Conservation (phyloP, 2,113 vertebrate species). For the Scatophagus argus region DNA sequence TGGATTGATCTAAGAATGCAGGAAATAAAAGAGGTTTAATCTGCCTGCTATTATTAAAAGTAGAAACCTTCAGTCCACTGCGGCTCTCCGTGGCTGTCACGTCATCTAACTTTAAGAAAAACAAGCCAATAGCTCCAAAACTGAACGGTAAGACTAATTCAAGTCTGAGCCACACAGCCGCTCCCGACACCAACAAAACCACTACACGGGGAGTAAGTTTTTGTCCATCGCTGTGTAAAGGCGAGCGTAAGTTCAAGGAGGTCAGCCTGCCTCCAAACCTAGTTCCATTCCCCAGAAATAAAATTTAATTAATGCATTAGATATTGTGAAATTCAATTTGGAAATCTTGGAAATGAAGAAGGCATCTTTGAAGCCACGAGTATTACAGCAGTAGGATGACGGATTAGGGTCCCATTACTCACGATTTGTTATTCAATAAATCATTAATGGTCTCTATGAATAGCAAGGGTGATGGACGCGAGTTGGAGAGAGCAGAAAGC, state of each 20-base stretch:
- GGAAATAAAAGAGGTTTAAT: slow-evolving; percentile 79
- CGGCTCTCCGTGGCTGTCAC: slow-evolving; percentile 26
- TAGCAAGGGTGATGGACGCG: slow-evolving; percentile 78
- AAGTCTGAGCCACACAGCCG: slow-evolving; percentile 13
- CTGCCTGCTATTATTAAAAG: slow-evolving; percentile 70
- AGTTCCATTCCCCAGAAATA: slow-evolving; percentile 38
- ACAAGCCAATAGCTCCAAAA: background rate
- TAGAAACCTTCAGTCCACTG: slow-evolving; percentile 38
- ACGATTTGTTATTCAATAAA: slow-evolving; percentile 86
- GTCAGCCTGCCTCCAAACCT: slow-evolving; percentile 21
- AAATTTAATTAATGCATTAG: slow-evolving; percentile 71
- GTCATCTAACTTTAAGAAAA: slow-evolving; percentile 17
- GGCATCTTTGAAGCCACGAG: slow-evolving; percentile 55
- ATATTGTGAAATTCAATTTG: slow-evolving; percentile 75
- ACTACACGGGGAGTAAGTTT: background rate
- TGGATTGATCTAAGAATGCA: slow-evolving; percentile 76
- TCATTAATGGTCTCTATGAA: slow-evolving; percentile 85
- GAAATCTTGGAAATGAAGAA: slow-evolving; percentile 72
- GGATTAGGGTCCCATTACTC: slow-evolving; percentile 82
- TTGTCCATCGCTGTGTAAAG: background rate
- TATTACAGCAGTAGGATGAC: slow-evolving; percentile 68
- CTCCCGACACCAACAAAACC: slow-evolving; percentile 8
- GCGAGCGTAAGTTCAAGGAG: slow-evolving; percentile 18
- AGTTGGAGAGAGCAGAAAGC: slow-evolving; percentile 52
- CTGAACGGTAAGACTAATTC: slow-evolving; percentile 10